A percentile compares a stretch with the other conserved stretches of the same genome.
Conservation (phyloP, 2,113 vertebrate species). For the Ctenomys sociabilis region DNA sequence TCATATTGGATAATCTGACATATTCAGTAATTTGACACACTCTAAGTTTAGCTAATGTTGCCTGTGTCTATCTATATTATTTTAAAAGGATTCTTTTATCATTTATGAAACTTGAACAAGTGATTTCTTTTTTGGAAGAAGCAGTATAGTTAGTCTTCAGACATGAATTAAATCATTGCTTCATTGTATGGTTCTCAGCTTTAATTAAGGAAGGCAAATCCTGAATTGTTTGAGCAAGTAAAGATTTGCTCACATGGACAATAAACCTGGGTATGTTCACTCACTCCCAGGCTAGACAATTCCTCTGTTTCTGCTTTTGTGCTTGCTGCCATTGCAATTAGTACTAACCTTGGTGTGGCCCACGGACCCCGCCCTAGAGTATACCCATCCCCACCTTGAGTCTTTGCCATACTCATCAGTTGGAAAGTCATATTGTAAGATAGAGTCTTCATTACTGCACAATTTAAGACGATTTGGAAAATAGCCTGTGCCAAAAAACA, state of each 20-base stretch:
- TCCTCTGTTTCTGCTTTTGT: background rate
- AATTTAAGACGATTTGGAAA: background rate
- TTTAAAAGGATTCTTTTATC: background rate
- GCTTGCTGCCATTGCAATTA: background rate
- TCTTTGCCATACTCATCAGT: background rate
- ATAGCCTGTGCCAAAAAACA: background rate
- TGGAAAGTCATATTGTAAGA: background rate
- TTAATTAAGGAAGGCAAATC: background rate
- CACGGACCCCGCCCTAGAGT: background rate
- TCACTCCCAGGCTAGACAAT: background rate
- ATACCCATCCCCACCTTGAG: background rate
- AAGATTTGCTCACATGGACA: background rate
- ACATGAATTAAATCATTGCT: background rate
- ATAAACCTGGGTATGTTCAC: background rate
- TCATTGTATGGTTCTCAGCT: background rate
- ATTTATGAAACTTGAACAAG: background rate
- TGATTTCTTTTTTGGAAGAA: background rate
- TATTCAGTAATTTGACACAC: background rate
- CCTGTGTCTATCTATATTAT: background rate
- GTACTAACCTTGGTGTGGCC: background rate
- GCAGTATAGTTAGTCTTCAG: background rate
- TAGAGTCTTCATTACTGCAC: background rate
- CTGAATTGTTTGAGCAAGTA: background rate
- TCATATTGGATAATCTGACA: background rate
- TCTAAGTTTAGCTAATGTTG: background rate